A percentile compares a stretch with the other conserved stretches of the same genome.
Evolutionary conservation across 1,140 invertebrate species (phyloP).

Genomic region (Maconellicoccus hirsutus): DNA sequence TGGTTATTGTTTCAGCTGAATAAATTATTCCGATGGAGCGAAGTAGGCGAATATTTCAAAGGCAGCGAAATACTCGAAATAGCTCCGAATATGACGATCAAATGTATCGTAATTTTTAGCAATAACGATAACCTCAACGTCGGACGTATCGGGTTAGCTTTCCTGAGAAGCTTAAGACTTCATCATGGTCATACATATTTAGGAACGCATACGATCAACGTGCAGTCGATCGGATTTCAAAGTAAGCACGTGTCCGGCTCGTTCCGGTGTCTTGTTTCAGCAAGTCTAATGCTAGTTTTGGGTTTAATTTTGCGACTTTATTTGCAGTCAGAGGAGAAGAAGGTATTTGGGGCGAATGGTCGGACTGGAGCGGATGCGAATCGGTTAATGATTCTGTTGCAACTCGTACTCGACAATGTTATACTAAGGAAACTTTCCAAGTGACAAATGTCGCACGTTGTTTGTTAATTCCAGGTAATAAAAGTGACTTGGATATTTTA

Average conservation of each 20-base stretch:
- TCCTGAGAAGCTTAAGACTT: conserved; percentile 34
- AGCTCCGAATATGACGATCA: conserved; percentile 10
- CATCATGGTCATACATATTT: conserved; percentile 34
- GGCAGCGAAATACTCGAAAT: conserved; percentile 16
- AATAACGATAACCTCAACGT: conserved; percentile 25
- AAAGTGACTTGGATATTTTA: conserved; percentile 27
- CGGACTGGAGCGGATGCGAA: conserved; percentile 30
- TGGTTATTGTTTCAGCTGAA: not conserved
- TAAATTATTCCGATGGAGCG: not conserved
- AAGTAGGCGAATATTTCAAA: not conserved
- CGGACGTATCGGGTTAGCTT: conserved; percentile 34
- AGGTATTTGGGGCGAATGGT: conserved; percentile 31
- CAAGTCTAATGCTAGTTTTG: no score
- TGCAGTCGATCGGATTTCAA: conserved; percentile 36
- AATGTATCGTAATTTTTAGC: not conserved
- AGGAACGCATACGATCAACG: conserved; percentile 34
- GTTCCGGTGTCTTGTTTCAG: not conserved
- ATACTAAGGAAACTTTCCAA: conserved; percentile 27
- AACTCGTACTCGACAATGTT: conserved; percentile 29
- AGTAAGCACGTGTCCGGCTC: conserved; percentile 23
- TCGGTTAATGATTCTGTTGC: conserved; percentile 25
- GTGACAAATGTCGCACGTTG: conserved; percentile 29
- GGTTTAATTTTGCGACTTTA: no score
- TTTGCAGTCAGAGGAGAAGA: conserved; percentile 29
- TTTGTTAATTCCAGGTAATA: conserved; percentile 26